A percentile compares a stretch with the other conserved stretches of the same genome.
Conservation (phyloP, 2,113 vertebrate genomes). For the Meriones unguiculatus region DNA sequence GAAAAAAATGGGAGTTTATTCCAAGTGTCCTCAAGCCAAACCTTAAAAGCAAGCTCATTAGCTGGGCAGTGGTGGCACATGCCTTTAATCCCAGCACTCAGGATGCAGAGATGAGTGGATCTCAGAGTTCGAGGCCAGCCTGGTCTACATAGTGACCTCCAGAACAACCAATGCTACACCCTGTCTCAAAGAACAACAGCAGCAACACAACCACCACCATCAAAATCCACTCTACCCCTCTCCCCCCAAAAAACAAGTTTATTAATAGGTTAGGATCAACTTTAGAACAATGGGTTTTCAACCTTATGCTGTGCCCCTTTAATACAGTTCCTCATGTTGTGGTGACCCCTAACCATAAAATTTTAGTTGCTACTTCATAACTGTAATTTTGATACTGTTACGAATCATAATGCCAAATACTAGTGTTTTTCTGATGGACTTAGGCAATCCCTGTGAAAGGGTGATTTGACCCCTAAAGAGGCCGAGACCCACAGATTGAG, state of each 20-base stretch:
- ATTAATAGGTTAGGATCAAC: background rate
- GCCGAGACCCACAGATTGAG: background rate
- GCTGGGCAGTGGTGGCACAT: too few species aligned
- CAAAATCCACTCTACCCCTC: background rate
- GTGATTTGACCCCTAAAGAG: background rate
- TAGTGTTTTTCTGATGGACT: background rate
- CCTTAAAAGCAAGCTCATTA: background rate
- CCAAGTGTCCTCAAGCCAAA: background rate
- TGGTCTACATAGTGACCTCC: too few species aligned
- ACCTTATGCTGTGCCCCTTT: background rate
- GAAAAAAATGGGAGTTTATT: background rate
- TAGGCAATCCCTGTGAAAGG: background rate
- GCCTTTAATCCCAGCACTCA: too few species aligned
- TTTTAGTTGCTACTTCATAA: background rate
- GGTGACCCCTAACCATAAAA: background rate
- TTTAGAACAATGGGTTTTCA: background rate
- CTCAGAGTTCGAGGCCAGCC: too few species aligned
- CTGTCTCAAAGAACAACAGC: background rate
- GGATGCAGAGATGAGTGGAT: too few species aligned
- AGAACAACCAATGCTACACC: too few species aligned
- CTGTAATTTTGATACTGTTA: background rate
- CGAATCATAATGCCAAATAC: background rate
- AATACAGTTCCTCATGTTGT: background rate
- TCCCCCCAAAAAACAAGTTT: background rate
- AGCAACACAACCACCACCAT: too few species aligned